Conservation (phyloP, 2,888 invertebrate species). For the Philopedon plagiatum region DNA sequence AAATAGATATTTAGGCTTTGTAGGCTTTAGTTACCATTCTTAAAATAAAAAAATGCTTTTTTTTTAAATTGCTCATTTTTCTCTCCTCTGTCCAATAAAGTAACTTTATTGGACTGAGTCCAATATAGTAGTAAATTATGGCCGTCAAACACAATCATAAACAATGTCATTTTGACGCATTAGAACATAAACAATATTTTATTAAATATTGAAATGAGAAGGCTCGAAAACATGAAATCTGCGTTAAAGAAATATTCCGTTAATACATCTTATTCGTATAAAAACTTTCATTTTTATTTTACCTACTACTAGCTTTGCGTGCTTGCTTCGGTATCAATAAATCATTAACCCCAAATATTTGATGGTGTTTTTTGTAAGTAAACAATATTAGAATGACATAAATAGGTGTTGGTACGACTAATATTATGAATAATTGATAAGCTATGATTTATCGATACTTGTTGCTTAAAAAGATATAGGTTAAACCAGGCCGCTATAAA, state of each 20-base stretch:
- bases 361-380: neutral
- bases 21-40: no score
- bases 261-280: neutral
- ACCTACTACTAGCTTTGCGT: neutral
- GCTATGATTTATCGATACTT: slow-evolving; percentile 43
- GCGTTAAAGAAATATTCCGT: slow-evolving; percentile 52
- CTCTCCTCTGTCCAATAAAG: no score
- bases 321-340: neutral
- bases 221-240: no score
- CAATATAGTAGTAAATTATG: no score
- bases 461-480: slow-evolving; percentile 57
- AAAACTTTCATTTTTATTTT: neutral
- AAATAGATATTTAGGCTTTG: no score
- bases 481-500: neutral
- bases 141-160: no score
- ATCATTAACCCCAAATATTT: slow-evolving; percentile 10
- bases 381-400: slow-evolving; percentile 4
- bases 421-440: slow-evolving; percentile 2
- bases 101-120: no score
- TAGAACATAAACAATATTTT: no score
- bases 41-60: no score
- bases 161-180: no score
- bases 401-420: neutral
- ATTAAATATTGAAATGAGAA: no score
- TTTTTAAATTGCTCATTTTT: no score